Percentiles rank a stretch among this genome's conserved stretches.
phyloP scores from a whole-genome alignment of 1,140 invertebrate species.

The Drosophila suzukii region DNA sequence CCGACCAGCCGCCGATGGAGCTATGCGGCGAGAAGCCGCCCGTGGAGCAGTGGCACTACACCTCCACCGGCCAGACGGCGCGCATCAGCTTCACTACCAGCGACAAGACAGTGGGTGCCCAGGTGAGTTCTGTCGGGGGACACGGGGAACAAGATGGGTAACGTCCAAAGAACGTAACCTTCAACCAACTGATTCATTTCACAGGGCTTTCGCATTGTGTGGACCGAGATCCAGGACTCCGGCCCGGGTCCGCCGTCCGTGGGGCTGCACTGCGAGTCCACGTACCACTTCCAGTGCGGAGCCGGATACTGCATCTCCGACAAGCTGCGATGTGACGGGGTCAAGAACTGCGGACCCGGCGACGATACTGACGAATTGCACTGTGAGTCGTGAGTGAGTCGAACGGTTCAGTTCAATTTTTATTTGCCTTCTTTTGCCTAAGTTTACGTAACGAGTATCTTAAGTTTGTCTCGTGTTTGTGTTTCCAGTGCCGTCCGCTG shows the following conservation, averaged over 20 bases:
- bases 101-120: conserved; percentile 92
- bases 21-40: conserved; percentile 93
- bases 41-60: conserved; percentile 91
- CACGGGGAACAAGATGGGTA: too few relatives aligned
- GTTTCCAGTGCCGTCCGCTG: conserved; percentile 65
- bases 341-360: conserved; percentile 92
- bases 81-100: conserved; percentile 91
- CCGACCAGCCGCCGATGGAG: conserved; percentile 91
- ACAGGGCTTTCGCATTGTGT: conserved; percentile 93
- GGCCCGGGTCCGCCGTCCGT: conserved; percentile 81
- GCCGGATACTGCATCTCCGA: conserved; percentile 92
- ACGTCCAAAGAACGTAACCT: not conserved
- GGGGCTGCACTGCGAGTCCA: conserved; percentile 81
- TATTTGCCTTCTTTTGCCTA: conserved; percentile 62
- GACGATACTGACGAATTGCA: conserved; percentile 92
- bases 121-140: conserved; percentile 45
- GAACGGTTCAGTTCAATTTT: conserved; percentile 85
- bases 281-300: conserved; percentile 83
- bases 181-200: not conserved
- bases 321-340: conserved; percentile 90
- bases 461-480: conserved; percentile 52
- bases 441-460: conserved; percentile 35
- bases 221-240: conserved; percentile 92
- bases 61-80: conserved; percentile 88
- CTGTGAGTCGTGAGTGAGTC: conserved; percentile 89